Evolutionary conservation across 1,140 invertebrate species (phyloP).

Genomic region (Anagrus nilaparvatae): DNA sequence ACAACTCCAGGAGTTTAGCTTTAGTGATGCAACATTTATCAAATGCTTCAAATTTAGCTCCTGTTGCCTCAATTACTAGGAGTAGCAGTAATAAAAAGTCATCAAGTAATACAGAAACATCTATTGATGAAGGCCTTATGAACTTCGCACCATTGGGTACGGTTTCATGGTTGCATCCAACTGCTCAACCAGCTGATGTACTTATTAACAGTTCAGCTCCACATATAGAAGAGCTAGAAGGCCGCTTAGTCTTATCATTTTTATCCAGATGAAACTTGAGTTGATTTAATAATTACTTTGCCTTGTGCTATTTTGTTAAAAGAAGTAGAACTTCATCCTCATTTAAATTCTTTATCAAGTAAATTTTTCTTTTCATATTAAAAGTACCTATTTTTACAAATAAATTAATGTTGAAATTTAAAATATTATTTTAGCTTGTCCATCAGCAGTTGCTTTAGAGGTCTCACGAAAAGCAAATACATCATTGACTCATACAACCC

Average conservation of each 20-base stretch:
- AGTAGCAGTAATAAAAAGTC: conserved; percentile 42
- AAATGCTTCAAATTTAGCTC: conserved; percentile 42
- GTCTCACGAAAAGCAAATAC: conserved; percentile 49
- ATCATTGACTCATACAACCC: conserved; percentile 49
- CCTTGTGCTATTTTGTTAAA: conserved; percentile 82
- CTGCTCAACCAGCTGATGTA: conserved; percentile 77
- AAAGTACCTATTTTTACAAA: neutral
- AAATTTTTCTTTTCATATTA: conserved; percentile 26
- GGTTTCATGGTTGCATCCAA: conserved; percentile 71
- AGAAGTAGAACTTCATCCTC: conserved; percentile 82
- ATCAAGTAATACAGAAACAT: conserved; percentile 40
- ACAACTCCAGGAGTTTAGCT: conserved; percentile 37
- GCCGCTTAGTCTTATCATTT: conserved; percentile 90
- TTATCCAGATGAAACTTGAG: conserved; percentile 79
- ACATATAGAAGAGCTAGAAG: conserved; percentile 71
- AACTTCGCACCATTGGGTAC: conserved; percentile 83
- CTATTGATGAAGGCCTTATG: conserved; percentile 55
- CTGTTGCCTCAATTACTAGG: conserved; percentile 37
- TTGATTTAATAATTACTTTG: conserved; percentile 75
- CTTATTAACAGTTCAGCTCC: conserved; percentile 62
- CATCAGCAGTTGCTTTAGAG: conserved; percentile 81
- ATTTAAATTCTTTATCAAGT: conserved; percentile 73
- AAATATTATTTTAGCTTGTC: conserved; percentile 53
- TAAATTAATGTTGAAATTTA: too few relatives aligned
- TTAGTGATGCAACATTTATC: conserved; percentile 58